Evolutionary conservation across 2,113 vertebrate species (phyloP).

Genomic region (Petaurus breviceps): DNA sequence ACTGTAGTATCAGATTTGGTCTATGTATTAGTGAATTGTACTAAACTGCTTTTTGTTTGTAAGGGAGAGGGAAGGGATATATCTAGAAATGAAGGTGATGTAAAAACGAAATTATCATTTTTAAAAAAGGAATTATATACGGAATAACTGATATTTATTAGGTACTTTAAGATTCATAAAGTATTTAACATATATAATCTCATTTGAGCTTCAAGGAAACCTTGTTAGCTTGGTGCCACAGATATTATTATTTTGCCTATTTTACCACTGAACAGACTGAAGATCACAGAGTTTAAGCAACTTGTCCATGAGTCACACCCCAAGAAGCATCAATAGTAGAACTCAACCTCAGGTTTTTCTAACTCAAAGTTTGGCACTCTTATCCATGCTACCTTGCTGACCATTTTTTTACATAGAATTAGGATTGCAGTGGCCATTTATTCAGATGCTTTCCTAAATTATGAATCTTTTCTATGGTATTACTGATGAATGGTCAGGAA

Average conservation of each 20-base stretch:
- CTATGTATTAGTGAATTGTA: not conserved
- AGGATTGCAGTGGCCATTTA: not conserved
- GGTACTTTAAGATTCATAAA: not conserved
- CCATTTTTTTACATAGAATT: not conserved
- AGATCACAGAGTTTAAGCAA: not conserved
- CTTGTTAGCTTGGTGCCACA: not conserved
- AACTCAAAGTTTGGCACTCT: not conserved
- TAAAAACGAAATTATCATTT: not conserved
- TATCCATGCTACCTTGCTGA: too few relatives aligned
- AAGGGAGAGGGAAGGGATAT: not conserved
- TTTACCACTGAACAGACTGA: not conserved
- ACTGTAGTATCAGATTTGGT: not conserved
- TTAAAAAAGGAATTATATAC: not conserved
- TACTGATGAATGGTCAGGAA: not conserved
- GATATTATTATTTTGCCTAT: not conserved
- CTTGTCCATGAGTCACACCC: not conserved
- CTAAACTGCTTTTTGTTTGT: not conserved
- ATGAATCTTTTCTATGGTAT: not conserved
- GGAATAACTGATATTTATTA: not conserved
- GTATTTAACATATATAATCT: not conserved
- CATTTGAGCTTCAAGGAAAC: not conserved
- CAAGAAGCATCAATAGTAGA: not conserved
- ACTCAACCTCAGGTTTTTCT: not conserved
- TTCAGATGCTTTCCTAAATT: not conserved
- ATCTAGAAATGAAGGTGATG: not conserved